Evolutionary conservation across 2,888 invertebrate species (phyloP).

Genomic region (Lasioglossum leucozonium): DNA sequence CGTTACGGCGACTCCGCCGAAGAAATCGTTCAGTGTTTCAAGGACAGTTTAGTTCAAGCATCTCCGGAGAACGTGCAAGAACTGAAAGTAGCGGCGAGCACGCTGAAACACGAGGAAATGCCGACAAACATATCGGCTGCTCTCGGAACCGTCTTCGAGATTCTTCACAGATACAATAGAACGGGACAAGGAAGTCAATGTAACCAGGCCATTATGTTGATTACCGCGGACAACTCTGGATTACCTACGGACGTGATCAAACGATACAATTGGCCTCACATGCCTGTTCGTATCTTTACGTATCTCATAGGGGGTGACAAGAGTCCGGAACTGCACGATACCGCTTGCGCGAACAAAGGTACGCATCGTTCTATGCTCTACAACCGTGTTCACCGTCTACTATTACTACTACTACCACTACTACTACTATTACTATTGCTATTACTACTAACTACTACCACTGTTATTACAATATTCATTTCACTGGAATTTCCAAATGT

Average conservation of each 20-base stretch:
- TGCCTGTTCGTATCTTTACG: slow-evolving; percentile 97
- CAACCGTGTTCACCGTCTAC: too few species aligned
- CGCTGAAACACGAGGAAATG: slow-evolving; percentile 90
- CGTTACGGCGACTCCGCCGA: slow-evolving; percentile 93
- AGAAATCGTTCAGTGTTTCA: slow-evolving; percentile 95
- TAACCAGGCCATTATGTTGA: slow-evolving; percentile 98
- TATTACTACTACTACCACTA: neutral
- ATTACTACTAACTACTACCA: too few species aligned
- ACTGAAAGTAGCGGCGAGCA: slow-evolving; percentile 91
- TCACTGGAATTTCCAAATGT: too few species aligned
- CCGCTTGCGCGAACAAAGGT: slow-evolving; percentile 99
- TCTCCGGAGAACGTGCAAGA: slow-evolving; percentile 93
- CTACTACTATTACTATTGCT: too few species aligned
- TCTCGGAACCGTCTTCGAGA: slow-evolving; percentile 95
- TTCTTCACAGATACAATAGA: slow-evolving; percentile 94
- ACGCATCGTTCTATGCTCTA: slow-evolving; percentile 51
- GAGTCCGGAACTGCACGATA: slow-evolving; percentile 94
- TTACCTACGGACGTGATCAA: slow-evolving; percentile 89
- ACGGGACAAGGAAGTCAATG: slow-evolving; percentile 96
- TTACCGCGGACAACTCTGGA: slow-evolving; percentile 95
- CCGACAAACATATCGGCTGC: slow-evolving; percentile 96
- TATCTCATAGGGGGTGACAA: slow-evolving; percentile 98
- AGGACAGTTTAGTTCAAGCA: slow-evolving; percentile 94
- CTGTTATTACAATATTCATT: too few species aligned
- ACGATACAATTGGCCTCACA: slow-evolving; percentile 95